Base-by-base conservation (phyloP, 2,113 vertebrate species). In the Sclerurus mexicanus region DNA sequence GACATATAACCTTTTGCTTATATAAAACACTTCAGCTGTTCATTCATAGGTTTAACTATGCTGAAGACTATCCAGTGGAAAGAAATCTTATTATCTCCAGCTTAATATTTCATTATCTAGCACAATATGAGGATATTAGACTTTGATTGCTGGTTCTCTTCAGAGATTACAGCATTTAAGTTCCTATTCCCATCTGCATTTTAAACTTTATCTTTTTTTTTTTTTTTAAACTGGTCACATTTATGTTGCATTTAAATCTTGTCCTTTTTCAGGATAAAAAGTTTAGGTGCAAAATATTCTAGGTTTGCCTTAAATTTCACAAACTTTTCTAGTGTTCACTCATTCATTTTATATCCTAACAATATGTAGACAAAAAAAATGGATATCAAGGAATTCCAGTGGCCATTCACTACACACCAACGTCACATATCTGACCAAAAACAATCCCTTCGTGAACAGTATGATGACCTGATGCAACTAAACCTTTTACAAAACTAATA, bases 31-130 rank as follows among this genome's bases (percentile, higher is more conserved):
- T 97, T 96, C 60, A 95, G 64, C 72, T 88, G 84, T 83, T 92
- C 95, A 69, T 95, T 96, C 85, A 71, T 87, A 88, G 50, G 55
- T 96, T 92, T 97, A 96, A 86, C 92, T 95, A 83, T 82, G 50
- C 62, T 82, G 90, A 92, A 95, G 95, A 89, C 92, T 90, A 94
- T 75, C 60, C 55, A 94, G 76, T 94, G 86, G 94, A 97, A 95
- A 92, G 87, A 95, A 97, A 94, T 95, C 86, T 96, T 97, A 96
- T 93, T 93, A 97, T 96, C 94, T 94, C 42, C 74, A 95, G 74
- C 58, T 95, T 97, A 96, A 94, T 91, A 85, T 92, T 96, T 96
- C 91, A 96, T 96, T 96, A 93, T 95, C 95, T 92, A 85, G 85
- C 85, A 89, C 84, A 93, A 89, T 96, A 92, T 83, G 63, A 96